Evolutionary conservation across 2,113 vertebrate genomes (phyloP).

Genomic region (Engraulis encrasicolus): DNA sequence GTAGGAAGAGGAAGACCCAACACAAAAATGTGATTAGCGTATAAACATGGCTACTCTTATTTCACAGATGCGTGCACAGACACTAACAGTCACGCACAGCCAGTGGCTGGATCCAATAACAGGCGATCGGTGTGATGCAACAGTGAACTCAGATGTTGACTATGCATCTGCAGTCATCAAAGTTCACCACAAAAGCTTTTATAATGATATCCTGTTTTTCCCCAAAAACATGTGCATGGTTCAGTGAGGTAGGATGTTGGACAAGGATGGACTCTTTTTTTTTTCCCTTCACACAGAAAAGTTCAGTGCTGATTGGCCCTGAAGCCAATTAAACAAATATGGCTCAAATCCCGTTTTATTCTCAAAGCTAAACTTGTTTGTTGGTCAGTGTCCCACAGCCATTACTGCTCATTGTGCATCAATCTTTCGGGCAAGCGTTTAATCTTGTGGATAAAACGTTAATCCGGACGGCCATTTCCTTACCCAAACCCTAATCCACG

Average conservation of each 20-base stretch:
- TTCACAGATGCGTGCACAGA: constrained; percentile 13
- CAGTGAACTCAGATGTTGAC: constrained; percentile 44
- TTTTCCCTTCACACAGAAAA: constrained; percentile 36
- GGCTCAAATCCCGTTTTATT: constrained; percentile 34
- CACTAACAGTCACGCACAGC: constrained; percentile 16
- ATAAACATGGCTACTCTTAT: constrained; percentile 17
- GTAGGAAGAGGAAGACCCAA: constrained; percentile 16
- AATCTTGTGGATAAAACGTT: constrained; percentile 57
- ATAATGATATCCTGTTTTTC: constrained; percentile 42
- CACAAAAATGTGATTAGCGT: neutral
- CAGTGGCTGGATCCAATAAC: constrained; percentile 43
- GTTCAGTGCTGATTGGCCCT: constrained; percentile 36
- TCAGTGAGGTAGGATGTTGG: constrained; percentile 44
- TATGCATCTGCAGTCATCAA: constrained; percentile 42
- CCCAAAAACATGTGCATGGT: constrained; percentile 35
- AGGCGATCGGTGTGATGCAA: constrained; percentile 29
- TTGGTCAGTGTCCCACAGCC: constrained; percentile 48
- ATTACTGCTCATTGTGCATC: constrained; percentile 37
- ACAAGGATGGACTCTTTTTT: constrained; percentile 12
- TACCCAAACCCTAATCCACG: constrained; percentile 52
- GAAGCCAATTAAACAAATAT: constrained; percentile 38
- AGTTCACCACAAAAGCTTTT: constrained; percentile 39
- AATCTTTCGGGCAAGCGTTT: constrained; percentile 39
- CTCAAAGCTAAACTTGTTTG: constrained; percentile 42
- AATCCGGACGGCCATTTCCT: constrained; percentile 44